Evolutionary conservation across 1,140 invertebrate species (phyloP).

Genomic region (Drosophila pseudoananassae): DNA sequence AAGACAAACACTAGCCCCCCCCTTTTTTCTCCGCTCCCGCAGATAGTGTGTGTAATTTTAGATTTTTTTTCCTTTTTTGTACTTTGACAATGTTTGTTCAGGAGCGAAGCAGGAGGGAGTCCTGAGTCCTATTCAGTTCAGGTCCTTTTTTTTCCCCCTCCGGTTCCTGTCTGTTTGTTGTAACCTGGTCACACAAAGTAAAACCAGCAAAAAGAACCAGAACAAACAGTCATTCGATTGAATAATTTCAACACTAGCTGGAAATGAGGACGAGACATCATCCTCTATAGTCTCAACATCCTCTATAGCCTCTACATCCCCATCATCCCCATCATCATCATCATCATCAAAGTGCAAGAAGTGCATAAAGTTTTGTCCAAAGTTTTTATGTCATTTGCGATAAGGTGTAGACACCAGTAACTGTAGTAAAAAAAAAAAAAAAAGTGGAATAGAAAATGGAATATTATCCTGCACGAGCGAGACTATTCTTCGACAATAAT

Average conservation of each 20-base stretch:
- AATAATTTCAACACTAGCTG: constrained; percentile 52
- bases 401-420: constrained; percentile 32
- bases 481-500: constrained; percentile 48
- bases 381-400: constrained; percentile 55
- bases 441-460: constrained; percentile 3
- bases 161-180: constrained; percentile 50
- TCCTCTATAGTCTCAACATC: constrained; percentile 21
- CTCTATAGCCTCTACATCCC: background rate
- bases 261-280: constrained; percentile 20
- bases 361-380: constrained; percentile 60
- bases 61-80: constrained; percentile 42
- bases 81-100: constrained; percentile 67
- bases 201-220: constrained; percentile 44
- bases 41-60: constrained; percentile 66
- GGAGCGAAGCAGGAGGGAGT: constrained; percentile 37
- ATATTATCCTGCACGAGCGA: constrained; percentile 1
- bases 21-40: too few species aligned
- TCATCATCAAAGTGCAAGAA: constrained; percentile 57
- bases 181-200: constrained; percentile 67
- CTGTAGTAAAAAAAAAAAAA: constrained; percentile 7
- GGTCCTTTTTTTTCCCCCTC: constrained; percentile 6
- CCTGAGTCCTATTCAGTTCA: constrained; percentile 28
- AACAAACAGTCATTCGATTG: constrained; percentile 75
- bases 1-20: constrained; percentile 60
- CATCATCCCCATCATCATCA: constrained; percentile 21